Evolutionary conservation across 2,888 invertebrate species (phyloP).

Genomic region (Desoria tigrina): DNA sequence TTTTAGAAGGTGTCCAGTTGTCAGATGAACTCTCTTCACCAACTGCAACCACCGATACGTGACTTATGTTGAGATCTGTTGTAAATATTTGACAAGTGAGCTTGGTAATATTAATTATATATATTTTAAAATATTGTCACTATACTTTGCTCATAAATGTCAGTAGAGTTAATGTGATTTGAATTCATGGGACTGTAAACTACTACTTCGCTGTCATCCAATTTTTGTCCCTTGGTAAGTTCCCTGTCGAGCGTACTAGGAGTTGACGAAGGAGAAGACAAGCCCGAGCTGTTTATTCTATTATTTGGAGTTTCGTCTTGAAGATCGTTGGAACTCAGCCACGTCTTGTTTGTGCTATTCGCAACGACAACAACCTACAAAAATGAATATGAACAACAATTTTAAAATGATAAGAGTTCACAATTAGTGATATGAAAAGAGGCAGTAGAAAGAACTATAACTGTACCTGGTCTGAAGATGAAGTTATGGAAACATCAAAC

Average conservation of each 20-base stretch:
- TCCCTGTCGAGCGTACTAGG: slow-evolving; percentile 52
- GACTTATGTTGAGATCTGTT: slow-evolving; percentile 72
- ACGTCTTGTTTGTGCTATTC: slow-evolving; percentile 73
- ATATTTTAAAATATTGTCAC: slow-evolving; percentile 2
- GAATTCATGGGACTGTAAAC: slow-evolving; percentile 67
- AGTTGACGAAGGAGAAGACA: slow-evolving; percentile 39
- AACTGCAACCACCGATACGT: slow-evolving; percentile 88
- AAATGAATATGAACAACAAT: too few relatives aligned
- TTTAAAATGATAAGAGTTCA: neutral
- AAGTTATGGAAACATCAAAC: slow-evolving; percentile 33
- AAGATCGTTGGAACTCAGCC: slow-evolving; percentile 58
- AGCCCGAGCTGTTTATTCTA: slow-evolving; percentile 19
- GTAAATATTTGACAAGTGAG: too few relatives aligned
- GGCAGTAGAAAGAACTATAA: neutral
- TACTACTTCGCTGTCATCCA: slow-evolving; percentile 83
- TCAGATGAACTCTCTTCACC: slow-evolving; percentile 65
- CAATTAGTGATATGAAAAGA: neutral
- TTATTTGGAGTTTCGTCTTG: slow-evolving; percentile 37
- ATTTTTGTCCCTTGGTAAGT: slow-evolving; percentile 64
- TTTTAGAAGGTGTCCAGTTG: slow-evolving; percentile 40
- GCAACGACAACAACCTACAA: slow-evolving; percentile 71
- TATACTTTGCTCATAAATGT: slow-evolving; percentile 52
- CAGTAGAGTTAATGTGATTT: slow-evolving; percentile 35
- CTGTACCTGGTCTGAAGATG: slow-evolving; percentile 41
- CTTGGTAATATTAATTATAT: too few relatives aligned